Evolutionary conservation across 2,797 vertebrate genomes (phyloP), one percentile per base, ranked within the genome.

Genomic region (Sebastes steindachneri): DNA sequence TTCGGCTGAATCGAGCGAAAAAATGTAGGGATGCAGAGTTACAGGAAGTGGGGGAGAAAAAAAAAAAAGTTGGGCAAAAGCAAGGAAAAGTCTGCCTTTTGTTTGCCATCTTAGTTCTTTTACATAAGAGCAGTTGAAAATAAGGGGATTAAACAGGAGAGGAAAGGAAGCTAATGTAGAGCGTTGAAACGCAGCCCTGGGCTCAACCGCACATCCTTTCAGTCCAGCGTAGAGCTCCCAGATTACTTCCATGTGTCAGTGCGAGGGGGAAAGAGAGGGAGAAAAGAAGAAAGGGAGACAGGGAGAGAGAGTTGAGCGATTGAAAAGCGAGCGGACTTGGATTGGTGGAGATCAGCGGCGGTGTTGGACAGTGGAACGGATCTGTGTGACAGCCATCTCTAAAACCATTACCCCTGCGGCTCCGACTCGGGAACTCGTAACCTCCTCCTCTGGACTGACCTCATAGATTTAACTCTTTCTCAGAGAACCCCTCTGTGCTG

Each of bases 321-420:
- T 89, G 92, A 92, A 91, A 91, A 88, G 92, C 90, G n/a, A 86
- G 89, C 67, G 74, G 77, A 82, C 83, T 80, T 14, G 90, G 87
- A 86, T 88, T 80, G 94, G 89, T 89, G 87, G 86, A 93, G 94
- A 93, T 94, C 92, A 94, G 91, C 80, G 69, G 83, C 68, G 75
- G 89, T 92, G 91, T 90, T 83, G 95, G 94, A 93, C 94, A 92
- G 94, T 95, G 96, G 95, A 96, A 96, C 96, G 93, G 95, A 96
- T 96, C 94, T 93, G 85, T 94, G 93, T 96, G 96, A 96, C 95
- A 96, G 94, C 94, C 96, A 94, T 96, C 94, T 92, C 93, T 96
- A 96, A 96, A 94, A 95, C 96, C 93, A 95, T 96, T 96, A 96
- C 92, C 94, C 92, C 92, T 75, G 90, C 82, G 80, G 89, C 93